Percentiles rank a stretch among this genome's conserved stretches.
Conservation (phyloP, 2,888 invertebrate species). For the Parasteatoda lunata region DNA sequence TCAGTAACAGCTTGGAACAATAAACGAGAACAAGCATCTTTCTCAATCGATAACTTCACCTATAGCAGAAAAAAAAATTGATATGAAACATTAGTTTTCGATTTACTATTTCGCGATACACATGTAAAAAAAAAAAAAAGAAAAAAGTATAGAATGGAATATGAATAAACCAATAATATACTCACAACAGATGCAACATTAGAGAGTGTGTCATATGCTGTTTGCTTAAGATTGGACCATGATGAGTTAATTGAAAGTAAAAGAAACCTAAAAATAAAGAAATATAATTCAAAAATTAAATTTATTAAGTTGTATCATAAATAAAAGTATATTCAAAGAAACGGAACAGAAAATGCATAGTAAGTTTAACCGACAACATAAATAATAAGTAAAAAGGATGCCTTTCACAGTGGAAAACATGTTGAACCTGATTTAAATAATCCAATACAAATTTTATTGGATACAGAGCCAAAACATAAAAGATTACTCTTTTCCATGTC, state of each 20-base stretch:
- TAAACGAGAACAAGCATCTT: slow-evolving; percentile 71
- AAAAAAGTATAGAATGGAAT: not conserved
- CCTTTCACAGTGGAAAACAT: not conserved
- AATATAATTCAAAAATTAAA: not conserved
- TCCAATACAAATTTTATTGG: too few relatives aligned
- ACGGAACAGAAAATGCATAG: not conserved
- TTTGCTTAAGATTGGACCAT: slow-evolving; percentile 89
- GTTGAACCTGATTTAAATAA: too few relatives aligned
- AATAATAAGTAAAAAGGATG: not conserved
- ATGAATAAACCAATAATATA: not conserved
- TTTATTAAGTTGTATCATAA: slow-evolving; percentile 12
- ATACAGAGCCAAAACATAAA: too few relatives aligned
- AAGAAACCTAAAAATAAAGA: slow-evolving; percentile 80
- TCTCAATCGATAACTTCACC: slow-evolving; percentile 44
- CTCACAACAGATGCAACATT: slow-evolving; percentile 86
- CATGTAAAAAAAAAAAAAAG: not conserved
- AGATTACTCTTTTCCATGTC: too few relatives aligned
- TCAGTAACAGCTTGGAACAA: slow-evolving; percentile 85
- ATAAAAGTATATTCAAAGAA: not conserved
- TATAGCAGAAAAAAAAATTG: not conserved
- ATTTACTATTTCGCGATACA: not conserved
- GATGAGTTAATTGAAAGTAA: slow-evolving; percentile 90
- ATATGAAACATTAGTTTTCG: too few relatives aligned
- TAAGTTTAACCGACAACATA: not conserved
- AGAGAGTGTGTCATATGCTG: slow-evolving; percentile 94